Conservation (phyloP, 2,113 vertebrate species). For the Cygnus atratus region DNA sequence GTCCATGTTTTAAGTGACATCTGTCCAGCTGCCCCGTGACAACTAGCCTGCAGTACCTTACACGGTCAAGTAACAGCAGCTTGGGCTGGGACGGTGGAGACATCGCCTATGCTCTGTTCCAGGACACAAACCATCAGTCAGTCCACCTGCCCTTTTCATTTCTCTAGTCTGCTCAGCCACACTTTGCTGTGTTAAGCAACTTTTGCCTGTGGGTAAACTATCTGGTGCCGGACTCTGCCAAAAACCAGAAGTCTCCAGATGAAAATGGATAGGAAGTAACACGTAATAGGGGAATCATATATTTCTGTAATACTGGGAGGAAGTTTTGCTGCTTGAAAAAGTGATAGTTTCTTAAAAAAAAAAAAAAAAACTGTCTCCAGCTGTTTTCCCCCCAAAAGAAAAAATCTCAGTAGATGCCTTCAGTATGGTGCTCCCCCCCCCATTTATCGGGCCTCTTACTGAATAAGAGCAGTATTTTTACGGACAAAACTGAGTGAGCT, state of each 20-base stretch:
- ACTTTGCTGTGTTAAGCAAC: slow-evolving; percentile 15
- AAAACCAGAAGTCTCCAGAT: slow-evolving; percentile 50
- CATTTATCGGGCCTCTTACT: slow-evolving; percentile 65
- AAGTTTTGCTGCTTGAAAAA: slow-evolving; percentile 54
- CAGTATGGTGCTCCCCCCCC: slow-evolving; percentile 31
- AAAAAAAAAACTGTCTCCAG: background rate
- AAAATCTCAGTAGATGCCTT: slow-evolving; percentile 21
- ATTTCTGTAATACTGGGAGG: slow-evolving; percentile 33
- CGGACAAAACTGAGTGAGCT: slow-evolving; percentile 69
- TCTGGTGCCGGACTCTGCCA: slow-evolving; percentile 39
- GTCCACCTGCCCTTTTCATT: background rate
- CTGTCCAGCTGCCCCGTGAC: background rate
- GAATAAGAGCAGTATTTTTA: slow-evolving; percentile 65
- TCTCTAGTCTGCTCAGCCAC: slow-evolving; percentile 1
- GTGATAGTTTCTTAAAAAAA: slow-evolving; percentile 29
- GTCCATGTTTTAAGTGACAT: background rate
- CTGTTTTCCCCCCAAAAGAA: background rate
- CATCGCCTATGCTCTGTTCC: background rate
- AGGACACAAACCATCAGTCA: background rate
- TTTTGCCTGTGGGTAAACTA: slow-evolving; percentile 48
- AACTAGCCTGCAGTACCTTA: background rate
- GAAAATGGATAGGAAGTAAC: slow-evolving; percentile 58
- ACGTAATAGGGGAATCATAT: slow-evolving; percentile 15
- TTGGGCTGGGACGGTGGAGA: background rate
- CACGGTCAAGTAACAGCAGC: background rate